These are phyloP conservation scores for Ambastaia sidthimunki DNA, from an alignment of 2,797 vertebrate species.

Conservation along the genomic window DNA sequence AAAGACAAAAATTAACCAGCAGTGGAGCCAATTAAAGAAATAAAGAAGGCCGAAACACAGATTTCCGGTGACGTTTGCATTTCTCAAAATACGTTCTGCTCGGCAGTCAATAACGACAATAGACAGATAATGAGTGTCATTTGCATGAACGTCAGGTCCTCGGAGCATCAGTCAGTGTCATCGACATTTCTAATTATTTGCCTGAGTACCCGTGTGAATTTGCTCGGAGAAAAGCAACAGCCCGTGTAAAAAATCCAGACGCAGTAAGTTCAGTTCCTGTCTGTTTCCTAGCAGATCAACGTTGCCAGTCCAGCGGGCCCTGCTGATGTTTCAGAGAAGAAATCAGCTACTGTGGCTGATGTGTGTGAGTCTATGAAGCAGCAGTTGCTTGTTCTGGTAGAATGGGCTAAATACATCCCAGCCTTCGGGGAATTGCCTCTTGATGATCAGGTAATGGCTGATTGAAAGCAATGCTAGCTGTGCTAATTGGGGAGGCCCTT, in stretches of 20 bases:
- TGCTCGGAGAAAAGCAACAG: conserved; percentile 53
- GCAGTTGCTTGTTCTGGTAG: conserved; percentile 93
- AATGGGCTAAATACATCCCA: conserved; percentile 99
- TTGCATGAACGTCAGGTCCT: conserved; percentile 54
- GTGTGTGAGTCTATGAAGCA: conserved; percentile 98
- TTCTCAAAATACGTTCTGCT: conserved; percentile 44
- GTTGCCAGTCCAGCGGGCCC: conserved; percentile 75
- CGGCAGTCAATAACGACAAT: conserved; percentile 58
- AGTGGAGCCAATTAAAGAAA: conserved; percentile 52
- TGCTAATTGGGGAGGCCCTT: conserved; percentile 58
- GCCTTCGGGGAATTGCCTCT: conserved; percentile 94
- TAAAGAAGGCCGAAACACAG: conserved; percentile 45
- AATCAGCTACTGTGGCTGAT: conserved; percentile 87
- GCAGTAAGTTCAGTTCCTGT: conserved; percentile 27
- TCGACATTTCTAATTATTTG: conserved; percentile 66
- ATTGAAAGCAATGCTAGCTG: conserved; percentile 50
- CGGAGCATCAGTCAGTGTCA: conserved; percentile 53
- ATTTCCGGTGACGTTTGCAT: conserved; percentile 46
- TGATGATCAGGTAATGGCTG: conserved; percentile 91
- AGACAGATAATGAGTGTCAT: conserved; percentile 49
- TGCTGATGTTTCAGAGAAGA: conserved; percentile 86
- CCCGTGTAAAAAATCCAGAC: conserved; percentile 55
- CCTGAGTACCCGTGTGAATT: conserved; percentile 58
- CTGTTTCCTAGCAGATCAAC: conserved; percentile 78
- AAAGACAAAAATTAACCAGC: conserved; percentile 48